Evolutionary conservation across 1,140 invertebrate genomes (phyloP).

Genomic region (Heliconius hewitsoni): DNA sequence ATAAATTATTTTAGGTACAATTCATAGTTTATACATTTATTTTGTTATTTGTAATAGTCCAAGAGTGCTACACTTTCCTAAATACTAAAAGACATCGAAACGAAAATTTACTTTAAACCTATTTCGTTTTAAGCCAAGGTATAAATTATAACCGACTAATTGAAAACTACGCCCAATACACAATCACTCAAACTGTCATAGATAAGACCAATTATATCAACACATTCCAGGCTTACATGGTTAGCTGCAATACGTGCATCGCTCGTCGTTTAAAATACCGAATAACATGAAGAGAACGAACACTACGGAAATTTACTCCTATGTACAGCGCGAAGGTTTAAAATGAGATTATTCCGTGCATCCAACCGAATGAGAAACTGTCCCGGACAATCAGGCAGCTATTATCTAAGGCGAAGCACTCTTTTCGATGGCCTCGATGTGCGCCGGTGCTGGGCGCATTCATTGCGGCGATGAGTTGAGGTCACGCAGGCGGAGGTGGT

Average conservation of each 20-base stretch:
- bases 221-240: slow-evolving; percentile 41
- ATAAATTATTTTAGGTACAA: slow-evolving; percentile 65
- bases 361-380: slow-evolving; percentile 56
- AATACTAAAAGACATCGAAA: slow-evolving; percentile 33
- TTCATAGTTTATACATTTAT: slow-evolving; percentile 42
- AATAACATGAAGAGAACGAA: slow-evolving; percentile 37
- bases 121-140: slow-evolving; percentile 35
- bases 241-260: slow-evolving; percentile 37
- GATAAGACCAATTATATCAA: slow-evolving; percentile 34
- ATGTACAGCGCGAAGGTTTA: slow-evolving; percentile 55
- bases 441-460: slow-evolving; percentile 41
- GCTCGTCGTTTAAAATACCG: slow-evolving; percentile 30
- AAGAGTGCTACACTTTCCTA: slow-evolving; percentile 38
- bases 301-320: slow-evolving; percentile 47
- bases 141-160: slow-evolving; percentile 33
- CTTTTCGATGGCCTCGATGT: slow-evolving; percentile 54
- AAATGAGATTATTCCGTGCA: slow-evolving; percentile 40
- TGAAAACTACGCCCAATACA: slow-evolving; percentile 41
- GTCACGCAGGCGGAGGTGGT: slow-evolving; percentile 64
- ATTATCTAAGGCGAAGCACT: slow-evolving; percentile 61
- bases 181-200: slow-evolving; percentile 43
- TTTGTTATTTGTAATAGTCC: slow-evolving; percentile 38
- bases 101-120: slow-evolving; percentile 37
- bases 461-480: slow-evolving; percentile 66
- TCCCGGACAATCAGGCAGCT: slow-evolving; percentile 54